A percentile compares a stretch with the other conserved stretches of the same genome.
phyloP scores from a whole-genome alignment of 2,797 vertebrate genomes.

The Amniataba percoides region DNA sequence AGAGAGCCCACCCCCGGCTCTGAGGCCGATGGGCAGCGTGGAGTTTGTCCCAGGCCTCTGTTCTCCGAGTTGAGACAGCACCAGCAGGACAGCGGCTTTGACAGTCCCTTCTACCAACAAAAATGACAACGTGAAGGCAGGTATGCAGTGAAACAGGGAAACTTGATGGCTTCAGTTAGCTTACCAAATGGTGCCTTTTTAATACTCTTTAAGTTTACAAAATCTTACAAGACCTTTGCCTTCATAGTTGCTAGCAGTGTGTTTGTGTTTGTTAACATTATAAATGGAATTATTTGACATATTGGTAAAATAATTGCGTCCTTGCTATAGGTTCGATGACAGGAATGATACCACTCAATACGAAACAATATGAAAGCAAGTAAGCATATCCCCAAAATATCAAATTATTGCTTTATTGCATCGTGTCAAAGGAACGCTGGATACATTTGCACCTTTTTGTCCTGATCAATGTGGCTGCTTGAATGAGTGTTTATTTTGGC shows the following conservation, averaged over 20 bases:
- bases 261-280: constrained; percentile 1
- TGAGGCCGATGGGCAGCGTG: constrained; percentile 61
- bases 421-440: not conserved
- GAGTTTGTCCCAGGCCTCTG: constrained; percentile 52
- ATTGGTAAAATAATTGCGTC: constrained; percentile 2
- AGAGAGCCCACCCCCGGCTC: constrained; percentile 82
- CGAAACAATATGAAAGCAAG: not conserved
- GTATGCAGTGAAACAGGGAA: not conserved
- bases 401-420: not conserved
- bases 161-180: not conserved
- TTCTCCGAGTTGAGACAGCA: constrained; percentile 79
- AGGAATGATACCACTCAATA: not conserved
- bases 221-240: constrained; percentile 2
- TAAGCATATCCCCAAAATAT: not conserved
- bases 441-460: not conserved
- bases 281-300: constrained; percentile 8
- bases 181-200: constrained; percentile 41
- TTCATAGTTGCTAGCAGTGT: constrained; percentile 12
- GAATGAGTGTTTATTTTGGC: not conserved
- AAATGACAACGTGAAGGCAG: constrained; percentile 59
- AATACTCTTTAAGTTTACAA: constrained; percentile 45
- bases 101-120: constrained; percentile 78
- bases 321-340: not conserved
- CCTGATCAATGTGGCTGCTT: not conserved
- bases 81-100: constrained; percentile 86